Conservation (phyloP, 2,797 vertebrate species). For the Schizothorax lantsangensis region DNA sequence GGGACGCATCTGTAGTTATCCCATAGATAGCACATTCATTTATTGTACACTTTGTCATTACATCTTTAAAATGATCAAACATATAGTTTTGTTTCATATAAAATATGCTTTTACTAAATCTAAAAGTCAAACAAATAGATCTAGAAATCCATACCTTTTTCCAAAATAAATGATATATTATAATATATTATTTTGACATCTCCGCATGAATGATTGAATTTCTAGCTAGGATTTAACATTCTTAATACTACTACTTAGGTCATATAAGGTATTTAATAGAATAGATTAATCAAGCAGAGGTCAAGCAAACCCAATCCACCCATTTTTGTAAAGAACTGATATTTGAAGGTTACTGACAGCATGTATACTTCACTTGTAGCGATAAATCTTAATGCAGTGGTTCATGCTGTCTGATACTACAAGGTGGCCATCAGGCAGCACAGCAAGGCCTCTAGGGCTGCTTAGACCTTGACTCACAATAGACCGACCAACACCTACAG, state of each 20-base stretch:
- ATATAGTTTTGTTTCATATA: neutral
- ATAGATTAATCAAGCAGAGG: neutral
- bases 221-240: neutral
- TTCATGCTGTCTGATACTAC: constrained; percentile 85
- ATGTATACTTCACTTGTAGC: constrained; percentile 69
- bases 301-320: neutral
- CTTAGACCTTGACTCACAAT: constrained; percentile 77
- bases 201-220: neutral
- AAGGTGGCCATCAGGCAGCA: constrained; percentile 76
- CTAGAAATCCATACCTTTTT: neutral
- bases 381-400: constrained; percentile 83
- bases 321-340: neutral
- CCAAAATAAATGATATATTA: neutral
- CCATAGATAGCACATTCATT: neutral
- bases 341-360: neutral
- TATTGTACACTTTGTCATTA: neutral
- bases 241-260: neutral
- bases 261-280: neutral
- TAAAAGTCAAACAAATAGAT: neutral
- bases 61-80: neutral
- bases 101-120: neutral
- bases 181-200: neutral
- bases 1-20: neutral
- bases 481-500: constrained; percentile 70
- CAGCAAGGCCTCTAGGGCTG: constrained; percentile 79